Percentiles rank a stretch among this genome's conserved stretches.
Evolutionary conservation across 2,888 invertebrate species (phyloP).

Genomic region (Sarcophaga carnaria): DNA sequence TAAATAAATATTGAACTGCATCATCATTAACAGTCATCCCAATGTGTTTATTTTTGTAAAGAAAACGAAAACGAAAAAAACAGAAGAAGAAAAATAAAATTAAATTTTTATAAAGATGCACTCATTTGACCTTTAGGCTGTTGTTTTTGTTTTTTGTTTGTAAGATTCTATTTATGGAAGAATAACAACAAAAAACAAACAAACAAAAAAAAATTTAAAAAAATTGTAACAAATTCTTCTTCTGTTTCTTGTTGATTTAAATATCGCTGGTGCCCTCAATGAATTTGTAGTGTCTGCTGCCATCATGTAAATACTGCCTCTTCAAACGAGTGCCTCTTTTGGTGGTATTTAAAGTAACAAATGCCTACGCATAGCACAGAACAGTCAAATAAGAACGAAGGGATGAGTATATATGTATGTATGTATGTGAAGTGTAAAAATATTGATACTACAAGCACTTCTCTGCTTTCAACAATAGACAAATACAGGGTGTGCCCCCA

Average conservation of each 20-base stretch:
- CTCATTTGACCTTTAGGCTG: conserved; percentile 66
- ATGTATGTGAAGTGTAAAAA: background rate
- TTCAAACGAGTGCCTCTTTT: too few relatives aligned
- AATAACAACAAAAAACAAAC: background rate
- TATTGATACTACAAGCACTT: background rate
- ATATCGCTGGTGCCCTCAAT: background rate
- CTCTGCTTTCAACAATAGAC: background rate
- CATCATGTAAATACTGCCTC: background rate
- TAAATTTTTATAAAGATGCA: conserved; percentile 53
- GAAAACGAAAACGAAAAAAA: too few relatives aligned
- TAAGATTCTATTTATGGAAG: conserved; percentile 31
- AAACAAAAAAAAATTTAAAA: background rate
- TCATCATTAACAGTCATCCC: background rate
- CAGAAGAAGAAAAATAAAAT: background rate
- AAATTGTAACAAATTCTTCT: conserved; percentile 13
- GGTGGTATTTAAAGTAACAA: background rate
- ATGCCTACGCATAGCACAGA: background rate
- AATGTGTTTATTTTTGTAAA: background rate
- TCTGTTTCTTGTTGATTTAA: background rate
- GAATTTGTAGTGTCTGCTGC: background rate
- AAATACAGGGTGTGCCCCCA: background rate
- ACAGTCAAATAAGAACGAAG: background rate
- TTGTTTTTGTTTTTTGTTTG: conserved; percentile 10
- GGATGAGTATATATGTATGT: background rate
- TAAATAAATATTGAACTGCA: background rate